Base-by-base conservation (phyloP, 2,888 invertebrate genomes). In the Nasonovia ribisnigri region DNA sequence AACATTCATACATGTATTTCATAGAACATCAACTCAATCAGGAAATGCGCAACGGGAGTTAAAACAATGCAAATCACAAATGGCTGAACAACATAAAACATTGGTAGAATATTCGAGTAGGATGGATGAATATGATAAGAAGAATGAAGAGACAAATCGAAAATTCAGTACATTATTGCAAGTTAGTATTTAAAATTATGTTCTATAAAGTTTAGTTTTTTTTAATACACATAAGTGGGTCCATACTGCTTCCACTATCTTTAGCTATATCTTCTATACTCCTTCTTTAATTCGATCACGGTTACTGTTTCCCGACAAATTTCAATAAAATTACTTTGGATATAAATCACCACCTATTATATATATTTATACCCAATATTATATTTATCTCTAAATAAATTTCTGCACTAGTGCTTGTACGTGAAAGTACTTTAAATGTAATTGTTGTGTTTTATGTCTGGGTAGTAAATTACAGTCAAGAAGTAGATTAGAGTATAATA, bases 101-200 rank as follows among this genome's bases (percentile, higher is more conserved):
- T 97, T 98, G 88, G 95, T 97, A 95, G 98, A 98, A 95, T 98
- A 98, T 95, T 98, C 98, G 0, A 97, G 97, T 95, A 97, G 98
- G n/a, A 96, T 98, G 94, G 98, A 98, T 95, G 98, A 98, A 95
- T 98, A 98, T 95, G 98, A 98, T 95, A 98, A 98, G 96, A 98
- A 98, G 95, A 98, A 98, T 95, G 98, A 98, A 95, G 98, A 98
- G 95, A 98, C 98, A 94, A 97, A 98, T 91, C 97, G 98, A 94
- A 98, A 98, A 96, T 98, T 98, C 96, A 98, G 98, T 95, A 98
- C 98, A 94, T 96, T 98, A 95, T 96, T 98, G 95, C 97, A 97
- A 97, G 97, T 97, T 95, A 67, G 88, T 92, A n/a, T 87, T 92
- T 10, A 54, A 84, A 51, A 10, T 51, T 5, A 77, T 36, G 20